phyloP scores from a whole-genome alignment of 2,113 vertebrate genomes.

The Boulengerochromis microlepis region DNA sequence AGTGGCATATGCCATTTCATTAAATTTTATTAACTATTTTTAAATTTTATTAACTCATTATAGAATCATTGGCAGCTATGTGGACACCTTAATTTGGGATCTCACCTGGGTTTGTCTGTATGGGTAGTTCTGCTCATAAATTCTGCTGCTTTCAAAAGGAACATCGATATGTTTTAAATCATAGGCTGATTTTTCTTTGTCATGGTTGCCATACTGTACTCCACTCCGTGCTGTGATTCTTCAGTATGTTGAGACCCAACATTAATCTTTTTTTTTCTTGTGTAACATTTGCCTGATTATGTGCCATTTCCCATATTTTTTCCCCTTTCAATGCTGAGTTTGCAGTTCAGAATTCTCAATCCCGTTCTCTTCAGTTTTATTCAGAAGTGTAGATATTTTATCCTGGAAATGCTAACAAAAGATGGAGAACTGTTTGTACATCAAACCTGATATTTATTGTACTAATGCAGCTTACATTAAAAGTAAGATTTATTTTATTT shows the following conservation, averaged over 20 bases:
- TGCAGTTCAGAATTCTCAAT: not conserved
- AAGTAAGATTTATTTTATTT: not conserved
- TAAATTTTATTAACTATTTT: not conserved
- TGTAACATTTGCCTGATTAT: not conserved
- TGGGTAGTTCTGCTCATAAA: not conserved
- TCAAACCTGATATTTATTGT: not conserved
- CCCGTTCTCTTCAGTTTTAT: not conserved
- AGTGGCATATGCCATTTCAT: not conserved
- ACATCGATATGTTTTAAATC: not conserved
- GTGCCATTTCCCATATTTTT: not conserved
- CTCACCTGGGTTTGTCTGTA: not conserved
- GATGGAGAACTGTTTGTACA: not conserved
- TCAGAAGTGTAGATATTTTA: not conserved
- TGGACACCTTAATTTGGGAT: not conserved
- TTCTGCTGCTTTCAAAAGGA: not conserved
- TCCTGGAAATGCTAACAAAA: not conserved
- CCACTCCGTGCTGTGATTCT: not conserved
- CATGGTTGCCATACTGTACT: not conserved
- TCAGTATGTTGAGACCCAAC: not conserved
- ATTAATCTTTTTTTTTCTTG: not conserved
- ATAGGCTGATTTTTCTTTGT: not conserved
- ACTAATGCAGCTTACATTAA: conserved; percentile 10
- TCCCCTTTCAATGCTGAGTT: not conserved
- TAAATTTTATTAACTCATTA: not conserved
- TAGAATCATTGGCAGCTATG: not conserved